phyloP scores from a whole-genome alignment of 2,113 vertebrate genomes.

The Clarias magur region DNA sequence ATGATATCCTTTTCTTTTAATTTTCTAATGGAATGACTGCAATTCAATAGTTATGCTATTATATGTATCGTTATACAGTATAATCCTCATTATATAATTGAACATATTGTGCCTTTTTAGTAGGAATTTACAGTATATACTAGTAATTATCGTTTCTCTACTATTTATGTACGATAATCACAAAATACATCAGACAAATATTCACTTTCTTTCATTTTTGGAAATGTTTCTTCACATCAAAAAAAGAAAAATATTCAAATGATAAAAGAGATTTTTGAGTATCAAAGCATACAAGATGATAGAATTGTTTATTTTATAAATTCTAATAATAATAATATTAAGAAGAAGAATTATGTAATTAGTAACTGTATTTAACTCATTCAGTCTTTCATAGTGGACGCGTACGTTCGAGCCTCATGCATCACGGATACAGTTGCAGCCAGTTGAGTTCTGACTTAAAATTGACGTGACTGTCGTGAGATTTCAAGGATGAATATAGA shows the following conservation, averaged over 20 bases:
- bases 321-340: too few species aligned
- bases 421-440: not conserved
- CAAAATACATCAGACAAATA: not conserved
- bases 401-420: not conserved
- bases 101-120: not conserved
- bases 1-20: not conserved
- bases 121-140: not conserved
- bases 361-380: not conserved
- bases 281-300: not conserved
- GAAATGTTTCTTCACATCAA: not conserved
- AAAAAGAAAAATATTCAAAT: not conserved
- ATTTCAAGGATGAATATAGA: conserved; percentile 1
- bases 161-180: not conserved
- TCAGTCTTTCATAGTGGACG: not conserved
- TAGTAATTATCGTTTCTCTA: not conserved
- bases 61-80: too few species aligned
- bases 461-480: not conserved
- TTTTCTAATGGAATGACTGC: not conserved
- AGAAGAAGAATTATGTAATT: not conserved
- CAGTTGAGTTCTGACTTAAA: not conserved
- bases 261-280: not conserved
- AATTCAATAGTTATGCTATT: not conserved
- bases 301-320: too few species aligned
- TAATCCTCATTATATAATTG: not conserved
- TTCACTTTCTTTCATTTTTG: not conserved